Conservation (phyloP, 2,888 invertebrate genomes). For the Trichogramma evanescens region DNA sequence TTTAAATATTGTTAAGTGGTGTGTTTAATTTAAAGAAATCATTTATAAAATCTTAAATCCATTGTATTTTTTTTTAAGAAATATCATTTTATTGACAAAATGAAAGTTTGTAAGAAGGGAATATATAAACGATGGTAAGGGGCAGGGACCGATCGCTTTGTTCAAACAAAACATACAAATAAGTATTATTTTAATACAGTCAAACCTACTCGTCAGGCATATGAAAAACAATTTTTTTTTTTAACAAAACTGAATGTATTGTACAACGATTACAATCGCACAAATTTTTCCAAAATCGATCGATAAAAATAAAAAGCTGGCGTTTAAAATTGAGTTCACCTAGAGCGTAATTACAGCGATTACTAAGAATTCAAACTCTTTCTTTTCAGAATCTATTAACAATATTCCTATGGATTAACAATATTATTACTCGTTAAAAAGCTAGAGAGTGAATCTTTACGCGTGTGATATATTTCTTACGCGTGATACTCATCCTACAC, state of each 20-base stretch:
- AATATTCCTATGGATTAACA: slow-evolving; percentile 17
- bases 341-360: too few species aligned
- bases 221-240: slow-evolving; percentile 4
- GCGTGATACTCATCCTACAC: slow-evolving; percentile 20
- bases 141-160: slow-evolving; percentile 21
- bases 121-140: slow-evolving; percentile 24
- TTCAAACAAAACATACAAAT: slow-evolving; percentile 16
- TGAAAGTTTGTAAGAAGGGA: slow-evolving; percentile 25
- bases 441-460: not conserved
- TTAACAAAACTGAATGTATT: slow-evolving; percentile 4
- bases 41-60: slow-evolving; percentile 18
- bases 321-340: too few species aligned
- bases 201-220: slow-evolving; percentile 15
- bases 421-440: not conserved
- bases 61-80: slow-evolving; percentile 17
- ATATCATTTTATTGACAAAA: slow-evolving; percentile 25
- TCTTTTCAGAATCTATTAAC: too few species aligned
- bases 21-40: slow-evolving; percentile 20
- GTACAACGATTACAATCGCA: not conserved
- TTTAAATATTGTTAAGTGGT: slow-evolving; percentile 7
- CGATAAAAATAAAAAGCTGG: too few species aligned
- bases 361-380: too few species aligned
- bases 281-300: too few species aligned
- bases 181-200: slow-evolving; percentile 10
- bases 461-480: slow-evolving; percentile 20